Evolutionary conservation across 2,797 vertebrate species (phyloP).

Genomic region (Garrulus glandarius): DNA sequence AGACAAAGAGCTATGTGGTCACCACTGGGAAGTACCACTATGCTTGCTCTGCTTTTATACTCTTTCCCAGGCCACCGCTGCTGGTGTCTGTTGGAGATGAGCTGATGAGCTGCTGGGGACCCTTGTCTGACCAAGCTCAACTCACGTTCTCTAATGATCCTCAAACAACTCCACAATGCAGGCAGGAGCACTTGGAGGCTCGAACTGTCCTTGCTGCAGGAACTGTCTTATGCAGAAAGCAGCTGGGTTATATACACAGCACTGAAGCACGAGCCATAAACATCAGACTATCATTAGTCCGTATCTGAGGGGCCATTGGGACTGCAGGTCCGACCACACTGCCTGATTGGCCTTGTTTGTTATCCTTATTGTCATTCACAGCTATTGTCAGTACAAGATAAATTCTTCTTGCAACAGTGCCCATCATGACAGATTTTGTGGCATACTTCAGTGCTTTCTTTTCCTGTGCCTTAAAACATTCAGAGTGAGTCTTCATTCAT

Average conservation of each 20-base stretch:
- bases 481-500: neutral
- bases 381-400: neutral
- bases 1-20: neutral
- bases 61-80: neutral
- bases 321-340: neutral
- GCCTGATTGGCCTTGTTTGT: neutral
- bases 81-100: neutral
- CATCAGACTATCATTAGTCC: neutral
- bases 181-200: neutral
- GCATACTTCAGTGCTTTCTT: neutral
- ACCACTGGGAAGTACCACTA: fast-evolving
- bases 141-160: fast-evolving
- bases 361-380: neutral
- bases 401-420: constrained; percentile 1
- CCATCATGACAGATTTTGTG: neutral
- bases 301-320: neutral
- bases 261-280: neutral
- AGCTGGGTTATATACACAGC: neutral
- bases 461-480: neutral
- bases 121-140: neutral
- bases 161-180: neutral
- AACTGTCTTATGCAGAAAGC: neutral
- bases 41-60: neutral
- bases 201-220: neutral
- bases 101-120: neutral